Percentiles rank a stretch among this genome's conserved stretches.
phyloP scores from a whole-genome alignment of 1,140 invertebrate genomes.

The Heliconius nattereri region DNA sequence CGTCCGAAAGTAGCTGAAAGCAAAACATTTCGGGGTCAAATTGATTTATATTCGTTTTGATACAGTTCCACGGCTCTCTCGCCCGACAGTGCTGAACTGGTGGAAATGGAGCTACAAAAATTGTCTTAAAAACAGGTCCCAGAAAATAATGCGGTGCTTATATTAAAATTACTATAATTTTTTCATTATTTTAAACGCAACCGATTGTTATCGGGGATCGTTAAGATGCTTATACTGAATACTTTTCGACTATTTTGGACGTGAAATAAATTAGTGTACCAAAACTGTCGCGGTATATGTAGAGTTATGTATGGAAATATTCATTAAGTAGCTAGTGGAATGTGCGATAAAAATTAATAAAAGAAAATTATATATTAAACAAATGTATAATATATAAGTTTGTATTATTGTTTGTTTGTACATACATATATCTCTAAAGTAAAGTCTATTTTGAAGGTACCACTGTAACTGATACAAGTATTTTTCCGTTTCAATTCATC shows the following conservation, averaged over 20 bases:
- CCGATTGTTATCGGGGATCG: conserved; percentile 16
- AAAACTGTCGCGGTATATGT: not conserved
- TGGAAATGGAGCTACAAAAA: conserved; percentile 48
- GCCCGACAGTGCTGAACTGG: conserved; percentile 33
- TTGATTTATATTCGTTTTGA: conserved; percentile 73
- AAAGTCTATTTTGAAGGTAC: no score
- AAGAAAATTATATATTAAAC: no score
- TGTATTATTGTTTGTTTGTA: no score
- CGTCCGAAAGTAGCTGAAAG: conserved; percentile 67
- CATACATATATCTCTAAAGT: no score
- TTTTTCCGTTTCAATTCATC: no score
- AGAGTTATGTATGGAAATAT: conserved; percentile 6
- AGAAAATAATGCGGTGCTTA: conserved; percentile 24
- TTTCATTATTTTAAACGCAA: conserved; percentile 24
- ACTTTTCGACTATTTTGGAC: conserved; percentile 7
- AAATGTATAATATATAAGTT: no score
- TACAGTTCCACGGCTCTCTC: conserved; percentile 63
- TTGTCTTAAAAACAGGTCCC: conserved; percentile 23
- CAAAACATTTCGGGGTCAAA: conserved; percentile 64
- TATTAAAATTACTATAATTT: conserved; percentile 31
- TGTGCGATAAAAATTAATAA: not conserved
- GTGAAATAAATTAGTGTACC: not conserved
- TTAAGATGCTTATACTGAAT: conserved; percentile 14
- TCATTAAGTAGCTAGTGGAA: not conserved
- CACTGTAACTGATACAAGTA: no score